Evolutionary conservation across 1,140 invertebrate species (phyloP).

Genomic region (Tachypleus tridentatus): DNA sequence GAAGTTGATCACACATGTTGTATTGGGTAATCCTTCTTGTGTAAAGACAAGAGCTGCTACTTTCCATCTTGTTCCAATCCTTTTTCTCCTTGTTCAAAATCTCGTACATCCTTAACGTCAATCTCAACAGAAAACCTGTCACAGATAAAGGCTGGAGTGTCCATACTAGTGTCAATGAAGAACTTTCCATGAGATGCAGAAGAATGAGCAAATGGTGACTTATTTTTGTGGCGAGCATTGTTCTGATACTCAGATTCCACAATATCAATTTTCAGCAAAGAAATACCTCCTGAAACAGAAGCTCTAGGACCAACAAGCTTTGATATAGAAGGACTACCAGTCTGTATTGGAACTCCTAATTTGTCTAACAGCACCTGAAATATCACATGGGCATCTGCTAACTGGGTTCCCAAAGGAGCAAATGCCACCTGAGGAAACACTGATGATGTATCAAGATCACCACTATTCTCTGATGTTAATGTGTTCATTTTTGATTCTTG

Average conservation of each 20-base stretch:
- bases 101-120: slow-evolving; percentile 57
- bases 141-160: slow-evolving; percentile 80
- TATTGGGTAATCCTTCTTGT: slow-evolving; percentile 35
- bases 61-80: too few species aligned
- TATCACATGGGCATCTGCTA: slow-evolving; percentile 82
- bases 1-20: slow-evolving; percentile 74
- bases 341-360: slow-evolving; percentile 57
- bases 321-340: slow-evolving; percentile 49
- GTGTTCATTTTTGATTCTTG: slow-evolving; percentile 48
- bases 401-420: slow-evolving; percentile 50
- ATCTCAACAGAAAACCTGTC: slow-evolving; percentile 79
- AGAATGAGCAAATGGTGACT: slow-evolving; percentile 10
- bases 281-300: slow-evolving; percentile 71
- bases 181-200: slow-evolving; percentile 17
- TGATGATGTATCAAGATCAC: slow-evolving; percentile 25
- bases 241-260: slow-evolving; percentile 51
- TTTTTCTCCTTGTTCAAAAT: slow-evolving; percentile 4
- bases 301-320: slow-evolving; percentile 80
- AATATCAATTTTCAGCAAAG: slow-evolving; percentile 81
- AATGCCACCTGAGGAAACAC: slow-evolving; percentile 23
- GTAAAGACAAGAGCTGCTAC: too few species aligned
- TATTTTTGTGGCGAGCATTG: slow-evolving; percentile 14
- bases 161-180: slow-evolving; percentile 33
- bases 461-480: slow-evolving; percentile 27
- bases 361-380: slow-evolving; percentile 75